phyloP scores from a whole-genome alignment of 2,888 invertebrate genomes.

The Monopis laevigella region DNA sequence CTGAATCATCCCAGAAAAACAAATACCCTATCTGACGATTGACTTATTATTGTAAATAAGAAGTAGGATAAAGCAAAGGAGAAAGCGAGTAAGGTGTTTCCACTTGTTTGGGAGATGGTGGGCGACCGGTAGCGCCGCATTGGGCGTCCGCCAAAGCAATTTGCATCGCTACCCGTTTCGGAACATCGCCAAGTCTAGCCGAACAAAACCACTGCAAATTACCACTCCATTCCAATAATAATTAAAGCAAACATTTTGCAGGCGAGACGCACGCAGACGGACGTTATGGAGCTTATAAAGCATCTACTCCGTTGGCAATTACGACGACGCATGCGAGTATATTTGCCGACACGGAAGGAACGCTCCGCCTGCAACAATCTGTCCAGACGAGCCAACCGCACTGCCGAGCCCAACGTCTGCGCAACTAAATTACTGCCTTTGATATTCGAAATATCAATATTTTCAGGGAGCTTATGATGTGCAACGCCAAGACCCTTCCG shows the following conservation, averaged over 20 bases:
- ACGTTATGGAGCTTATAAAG: conserved; percentile 66
- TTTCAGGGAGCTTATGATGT: conserved; percentile 56
- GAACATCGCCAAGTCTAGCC: conserved; percentile 68
- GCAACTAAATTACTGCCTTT: conserved; percentile 62
- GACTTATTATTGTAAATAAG: too few species aligned
- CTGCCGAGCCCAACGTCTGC: conserved; percentile 38
- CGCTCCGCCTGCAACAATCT: conserved; percentile 55
- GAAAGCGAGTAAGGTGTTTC: background rate
- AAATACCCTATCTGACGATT: background rate
- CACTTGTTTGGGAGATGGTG: conserved; percentile 4
- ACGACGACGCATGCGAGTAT: conserved; percentile 53
- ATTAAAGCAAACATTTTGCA: conserved; percentile 66
- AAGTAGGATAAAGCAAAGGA: conserved; percentile 2
- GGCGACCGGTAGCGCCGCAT: conserved; percentile 54
- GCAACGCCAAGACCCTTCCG: conserved; percentile 48
- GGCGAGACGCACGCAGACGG: conserved; percentile 55
- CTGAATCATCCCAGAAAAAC: background rate
- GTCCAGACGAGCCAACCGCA: conserved; percentile 40
- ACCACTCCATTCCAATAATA: conserved; percentile 67
- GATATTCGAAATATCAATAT: conserved; percentile 63
- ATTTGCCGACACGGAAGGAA: conserved; percentile 64
- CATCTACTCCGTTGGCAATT: conserved; percentile 60
- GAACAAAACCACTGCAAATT: conserved; percentile 67
- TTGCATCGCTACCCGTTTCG: conserved; percentile 67
- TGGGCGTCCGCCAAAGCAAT: conserved; percentile 66